These are phyloP conservation scores for Shinisaurus crocodilurus DNA, from an alignment of 2,113 vertebrate genomes.

Conservation along the genomic window DNA sequence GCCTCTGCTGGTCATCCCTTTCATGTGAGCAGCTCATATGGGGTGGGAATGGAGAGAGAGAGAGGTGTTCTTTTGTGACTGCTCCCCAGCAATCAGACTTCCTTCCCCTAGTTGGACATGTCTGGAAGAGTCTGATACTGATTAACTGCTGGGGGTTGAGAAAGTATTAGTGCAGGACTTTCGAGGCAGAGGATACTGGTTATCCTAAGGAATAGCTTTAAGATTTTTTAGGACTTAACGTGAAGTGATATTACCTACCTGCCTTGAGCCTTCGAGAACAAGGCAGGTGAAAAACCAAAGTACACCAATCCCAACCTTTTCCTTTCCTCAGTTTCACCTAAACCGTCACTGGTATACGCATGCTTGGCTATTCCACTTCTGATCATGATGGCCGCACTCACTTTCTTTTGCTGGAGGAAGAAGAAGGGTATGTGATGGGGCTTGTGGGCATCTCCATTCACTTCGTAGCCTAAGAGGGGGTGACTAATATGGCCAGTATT, in stretches of 20 bases:
- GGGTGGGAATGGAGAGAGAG: not conserved
- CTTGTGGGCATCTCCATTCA: not conserved
- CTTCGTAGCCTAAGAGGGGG: not conserved
- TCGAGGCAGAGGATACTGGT: too few relatives aligned
- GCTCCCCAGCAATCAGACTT: too few relatives aligned
- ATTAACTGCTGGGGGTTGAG: not conserved
- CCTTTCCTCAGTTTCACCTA: not conserved
- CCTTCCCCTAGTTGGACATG: not conserved
- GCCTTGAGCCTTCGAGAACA: not conserved
- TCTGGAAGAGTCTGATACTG: not conserved
- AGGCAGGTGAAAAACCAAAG: not conserved
- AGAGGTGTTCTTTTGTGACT: not conserved
- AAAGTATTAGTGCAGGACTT: not conserved
- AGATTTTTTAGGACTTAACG: not conserved
- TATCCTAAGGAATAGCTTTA: too few relatives aligned
- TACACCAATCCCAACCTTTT: not conserved
- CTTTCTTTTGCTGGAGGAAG: not conserved
- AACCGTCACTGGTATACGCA: not conserved
- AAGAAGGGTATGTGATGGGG: not conserved
- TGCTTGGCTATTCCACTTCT: not conserved
- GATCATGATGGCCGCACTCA: not conserved
- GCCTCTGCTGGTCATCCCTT: not conserved
- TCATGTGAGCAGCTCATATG: not conserved
- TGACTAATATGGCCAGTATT: not conserved
- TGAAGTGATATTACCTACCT: not conserved